Base-by-base conservation (phyloP, 2,113 vertebrate species). In the Bungarus multicinctus region DNA sequence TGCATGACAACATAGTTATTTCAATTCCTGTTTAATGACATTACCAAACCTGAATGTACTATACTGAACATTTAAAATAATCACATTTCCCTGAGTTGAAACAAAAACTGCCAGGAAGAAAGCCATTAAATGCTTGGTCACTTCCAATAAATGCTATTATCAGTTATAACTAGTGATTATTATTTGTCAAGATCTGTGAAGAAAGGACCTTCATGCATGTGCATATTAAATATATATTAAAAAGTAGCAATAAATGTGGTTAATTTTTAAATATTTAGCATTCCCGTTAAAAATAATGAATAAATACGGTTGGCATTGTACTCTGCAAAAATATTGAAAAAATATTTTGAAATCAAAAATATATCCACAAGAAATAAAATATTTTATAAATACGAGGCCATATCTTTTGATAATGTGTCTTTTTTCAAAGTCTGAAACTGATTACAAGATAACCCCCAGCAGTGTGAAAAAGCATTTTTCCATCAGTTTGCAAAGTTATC, bases 21-120 rank as follows among this genome's bases (percentile, higher is more conserved):
- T 98, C 95, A 94, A 91, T 95, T 92, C 95, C 93, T 95, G 93
- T 95, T 97, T 97, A 96, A 97, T 96, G 95, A 95, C 97, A 95
- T 96, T 96, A 96, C 96, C 96, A 96, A 96, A 95, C 93, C 94
- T 96, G 94, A 97, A 95, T 25, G 92, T 95, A 96, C 92, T 86
- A 94, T 93, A 93, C 27, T 69, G 95, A 94, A 92, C 92, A 95
- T 93, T 96, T 96, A 89, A 90, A 97, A 95, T 96, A 39, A 94
- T 89, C 93, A 27, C 96, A 92, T 96, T 97, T 97, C 95, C 91
- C 53, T 93, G 91, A 96, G 89, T 95, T 96, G 91, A 94, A 95
- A 53, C n/a, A 90, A 95, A 92, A 93, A 91, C 30, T 69, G 30
- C 93, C 93, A 96, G 90, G 95, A 93, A 96, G 91, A 96, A 96